phyloP scores from a whole-genome alignment of 2,797 vertebrate species.

The Echiichthys vipera region DNA sequence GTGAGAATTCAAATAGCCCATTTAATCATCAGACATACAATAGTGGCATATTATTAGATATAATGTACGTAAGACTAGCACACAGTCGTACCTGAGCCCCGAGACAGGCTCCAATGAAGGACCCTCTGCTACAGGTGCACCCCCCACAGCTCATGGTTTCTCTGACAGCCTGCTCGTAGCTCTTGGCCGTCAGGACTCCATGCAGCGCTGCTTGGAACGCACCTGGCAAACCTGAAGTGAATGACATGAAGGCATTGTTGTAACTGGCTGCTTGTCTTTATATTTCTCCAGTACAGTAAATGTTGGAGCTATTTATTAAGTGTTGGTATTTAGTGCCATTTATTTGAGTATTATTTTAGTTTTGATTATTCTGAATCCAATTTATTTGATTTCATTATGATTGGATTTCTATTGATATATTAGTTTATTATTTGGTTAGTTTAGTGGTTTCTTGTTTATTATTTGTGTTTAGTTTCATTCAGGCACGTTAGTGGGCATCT shows the following conservation, averaged over 20 bases:
- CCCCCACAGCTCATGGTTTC: slow-evolving; percentile 85
- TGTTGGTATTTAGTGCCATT: no score
- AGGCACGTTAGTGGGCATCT: no score
- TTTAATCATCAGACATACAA: not conserved
- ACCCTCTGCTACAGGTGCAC: slow-evolving; percentile 84
- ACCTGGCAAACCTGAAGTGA: slow-evolving; percentile 82
- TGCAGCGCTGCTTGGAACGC: slow-evolving; percentile 86
- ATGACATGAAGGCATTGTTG: not conserved
- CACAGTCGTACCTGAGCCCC: slow-evolving; percentile 80
- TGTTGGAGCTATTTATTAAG: no score
- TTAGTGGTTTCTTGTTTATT: no score
- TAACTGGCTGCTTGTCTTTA: accelerated
- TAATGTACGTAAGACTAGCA: not conserved
- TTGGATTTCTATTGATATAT: no score
- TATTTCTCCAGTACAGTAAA: not conserved
- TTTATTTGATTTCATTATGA: no score
- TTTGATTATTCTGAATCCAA: no score
- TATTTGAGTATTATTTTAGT: no score
- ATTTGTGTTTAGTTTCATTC: no score
- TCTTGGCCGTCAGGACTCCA: slow-evolving; percentile 80
- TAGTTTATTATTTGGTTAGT: no score
- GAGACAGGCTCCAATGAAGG: slow-evolving; percentile 84
- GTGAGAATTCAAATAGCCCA: slow-evolving; percentile 14
- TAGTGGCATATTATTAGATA: not conserved
- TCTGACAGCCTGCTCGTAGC: slow-evolving; percentile 77